Percentiles rank a stretch among this genome's conserved stretches.
These are phyloP conservation scores for Anthoptus insignis DNA, from an alignment of 2,888 invertebrate species.

Conservation along the genomic window DNA sequence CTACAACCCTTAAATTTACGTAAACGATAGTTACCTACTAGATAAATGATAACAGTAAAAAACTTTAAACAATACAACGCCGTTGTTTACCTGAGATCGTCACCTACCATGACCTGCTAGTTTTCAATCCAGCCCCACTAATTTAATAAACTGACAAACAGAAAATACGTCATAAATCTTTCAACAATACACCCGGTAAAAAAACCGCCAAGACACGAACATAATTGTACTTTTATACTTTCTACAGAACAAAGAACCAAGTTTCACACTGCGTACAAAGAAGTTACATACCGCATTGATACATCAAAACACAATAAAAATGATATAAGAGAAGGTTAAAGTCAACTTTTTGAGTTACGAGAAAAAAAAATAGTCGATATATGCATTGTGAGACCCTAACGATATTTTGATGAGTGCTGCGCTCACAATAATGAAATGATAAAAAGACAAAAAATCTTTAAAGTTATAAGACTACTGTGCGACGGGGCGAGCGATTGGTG, in stretches of 20 bases:
- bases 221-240: constrained; percentile 27
- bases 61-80: too few relatives aligned
- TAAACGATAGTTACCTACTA: too few relatives aligned
- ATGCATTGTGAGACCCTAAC: constrained; percentile 68
- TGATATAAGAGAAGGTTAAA: constrained; percentile 55
- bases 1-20: too few relatives aligned
- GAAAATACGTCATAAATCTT: constrained; percentile 31
- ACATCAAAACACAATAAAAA: constrained; percentile 66
- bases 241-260: constrained; percentile 20
- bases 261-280: constrained; percentile 44
- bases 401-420: constrained; percentile 78
- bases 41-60: too few relatives aligned
- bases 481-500: constrained; percentile 50
- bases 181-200: constrained; percentile 18
- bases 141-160: constrained; percentile 36
- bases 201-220: constrained; percentile 12
- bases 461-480: constrained; percentile 57
- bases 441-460: constrained; percentile 60
- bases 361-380: constrained; percentile 78
- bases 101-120: too few relatives aligned
- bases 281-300: constrained; percentile 52
- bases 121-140: constrained; percentile 10
- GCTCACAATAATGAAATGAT: constrained; percentile 73
- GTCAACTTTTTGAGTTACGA: constrained; percentile 74
- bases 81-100: too few relatives aligned